Evolutionary conservation across 2,888 invertebrate species (phyloP), one percentile per base, ranked within the genome.

Genomic region (Monochamus alternatus): DNA sequence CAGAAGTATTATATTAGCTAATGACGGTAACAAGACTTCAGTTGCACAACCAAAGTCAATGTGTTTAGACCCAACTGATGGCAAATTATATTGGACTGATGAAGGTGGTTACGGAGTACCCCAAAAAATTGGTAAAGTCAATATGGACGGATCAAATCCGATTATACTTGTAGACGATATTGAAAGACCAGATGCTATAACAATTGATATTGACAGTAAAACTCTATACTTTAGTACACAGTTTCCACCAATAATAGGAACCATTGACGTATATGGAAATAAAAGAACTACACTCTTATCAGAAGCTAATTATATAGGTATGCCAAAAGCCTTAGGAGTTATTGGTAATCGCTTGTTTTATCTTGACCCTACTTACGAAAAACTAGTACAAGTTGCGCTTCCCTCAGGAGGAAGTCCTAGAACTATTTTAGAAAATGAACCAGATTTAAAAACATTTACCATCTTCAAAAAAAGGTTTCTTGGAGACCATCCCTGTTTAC

Each of bases 71-170:
- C 98, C 99, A 0, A 92, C 93, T n/a, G 95, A 96, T 83, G 99
- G 99, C 91, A 95, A 95, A 89, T 89, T 98, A 43, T 99, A 97
- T 90, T 99, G 99, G 99, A 92, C 98, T 9, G 99, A 99, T 86
- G 96, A 96, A 81, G 99, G 99, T 9, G 97, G 97, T 8, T 94
- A 91, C 77, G 97, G 96, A 2, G 95, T 97, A 0, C 96, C 96
- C 0, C 92, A 94, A 0, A 98, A 98, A 89, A 94, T 99, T 44
- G 96, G 93, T 0, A 95, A 94, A 83, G 97, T 96, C 0, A 96
- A 97, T 86, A 97, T 99, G 97, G 98, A 98, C 87, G 99, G 99
- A 0, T 92, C 93, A 12, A 93, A 94, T 83, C 91, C 97, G 0
- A 88, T 93, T 0, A 92, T 97, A 3, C 88, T 98, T 0, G 91